These are phyloP conservation scores for Drosophila pseudoobscura DNA, from an alignment of 1,140 invertebrate genomes.

Conservation along the genomic window DNA sequence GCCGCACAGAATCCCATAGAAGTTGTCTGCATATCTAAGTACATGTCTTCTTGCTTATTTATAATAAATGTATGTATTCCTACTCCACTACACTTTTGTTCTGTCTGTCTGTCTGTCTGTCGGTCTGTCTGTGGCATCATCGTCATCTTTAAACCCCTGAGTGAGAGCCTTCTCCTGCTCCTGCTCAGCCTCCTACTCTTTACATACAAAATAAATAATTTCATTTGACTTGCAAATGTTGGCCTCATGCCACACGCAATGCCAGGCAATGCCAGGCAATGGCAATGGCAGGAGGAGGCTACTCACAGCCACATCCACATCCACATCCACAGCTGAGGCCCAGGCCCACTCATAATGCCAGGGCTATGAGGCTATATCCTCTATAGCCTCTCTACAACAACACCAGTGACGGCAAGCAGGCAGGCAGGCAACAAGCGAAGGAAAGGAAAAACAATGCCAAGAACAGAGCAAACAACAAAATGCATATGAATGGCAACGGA, in stretches of 20 bases:
- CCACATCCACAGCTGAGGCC: slow-evolving; percentile 19
- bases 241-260: slow-evolving; percentile 40
- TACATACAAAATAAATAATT: slow-evolving; percentile 69
- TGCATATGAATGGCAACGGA: slow-evolving; percentile 27
- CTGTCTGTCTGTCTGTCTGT: too few relatives aligned
- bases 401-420: slow-evolving; percentile 1
- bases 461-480: slow-evolving; percentile 60
- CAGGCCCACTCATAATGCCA: slow-evolving; percentile 31
- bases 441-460: slow-evolving; percentile 56
- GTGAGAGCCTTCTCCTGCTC: not conserved
- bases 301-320: slow-evolving; percentile 4
- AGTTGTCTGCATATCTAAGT: slow-evolving; percentile 41
- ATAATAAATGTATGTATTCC: slow-evolving; percentile 52
- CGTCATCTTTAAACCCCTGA: slow-evolving; percentile 17
- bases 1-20: not conserved
- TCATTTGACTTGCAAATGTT: slow-evolving; percentile 78
- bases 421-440: slow-evolving; percentile 4
- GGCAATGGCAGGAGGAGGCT: slow-evolving; percentile 22
- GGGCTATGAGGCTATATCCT: slow-evolving; percentile 23
- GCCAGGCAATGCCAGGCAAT: too few relatives aligned
- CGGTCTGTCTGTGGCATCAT: slow-evolving; percentile 3
- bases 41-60: slow-evolving; percentile 53
- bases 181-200: not conserved
- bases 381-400: slow-evolving; percentile 3
- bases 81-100: slow-evolving; percentile 32